phyloP scores from a whole-genome alignment of 2,888 invertebrate genomes.

The Nesidiocoris tenuis region DNA sequence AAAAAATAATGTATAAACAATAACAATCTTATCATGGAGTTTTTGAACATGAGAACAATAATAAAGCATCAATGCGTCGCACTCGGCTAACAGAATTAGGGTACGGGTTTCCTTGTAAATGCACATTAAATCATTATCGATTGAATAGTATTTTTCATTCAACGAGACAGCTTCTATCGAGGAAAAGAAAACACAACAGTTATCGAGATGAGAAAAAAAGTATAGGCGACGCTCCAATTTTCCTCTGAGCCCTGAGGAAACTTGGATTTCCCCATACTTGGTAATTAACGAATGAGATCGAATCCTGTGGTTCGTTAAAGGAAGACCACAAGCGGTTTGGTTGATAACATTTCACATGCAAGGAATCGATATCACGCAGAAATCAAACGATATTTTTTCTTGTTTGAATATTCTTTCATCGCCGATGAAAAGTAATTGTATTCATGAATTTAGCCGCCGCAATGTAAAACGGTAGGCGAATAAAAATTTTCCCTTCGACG shows the following conservation, averaged over 20 bases:
- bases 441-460: not conserved
- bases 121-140: constrained; percentile 38
- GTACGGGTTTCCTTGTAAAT: constrained; percentile 20
- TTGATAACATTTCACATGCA: not conserved
- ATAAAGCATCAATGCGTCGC: constrained; percentile 29
- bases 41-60: constrained; percentile 23
- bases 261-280: constrained; percentile 34
- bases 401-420: not conserved
- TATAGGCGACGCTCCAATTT: constrained; percentile 32
- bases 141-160: constrained; percentile 18
- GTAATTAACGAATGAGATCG: not conserved
- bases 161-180: constrained; percentile 26
- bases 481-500: not conserved
- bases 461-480: not conserved
- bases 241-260: constrained; percentile 29
- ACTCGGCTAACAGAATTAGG: constrained; percentile 13
- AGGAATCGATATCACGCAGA: not conserved
- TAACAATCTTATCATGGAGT: constrained; percentile 38
- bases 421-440: not conserved
- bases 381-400: not conserved
- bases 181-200: constrained; percentile 6
- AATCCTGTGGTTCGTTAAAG: not conserved
- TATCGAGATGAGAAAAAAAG: not conserved
- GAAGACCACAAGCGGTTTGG: not conserved
- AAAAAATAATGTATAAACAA: constrained; percentile 42